A percentile compares a stretch with the other conserved stretches of the same genome.
phyloP scores from a whole-genome alignment of 1,140 invertebrate genomes.

The Sycophila sp. region DNA sequence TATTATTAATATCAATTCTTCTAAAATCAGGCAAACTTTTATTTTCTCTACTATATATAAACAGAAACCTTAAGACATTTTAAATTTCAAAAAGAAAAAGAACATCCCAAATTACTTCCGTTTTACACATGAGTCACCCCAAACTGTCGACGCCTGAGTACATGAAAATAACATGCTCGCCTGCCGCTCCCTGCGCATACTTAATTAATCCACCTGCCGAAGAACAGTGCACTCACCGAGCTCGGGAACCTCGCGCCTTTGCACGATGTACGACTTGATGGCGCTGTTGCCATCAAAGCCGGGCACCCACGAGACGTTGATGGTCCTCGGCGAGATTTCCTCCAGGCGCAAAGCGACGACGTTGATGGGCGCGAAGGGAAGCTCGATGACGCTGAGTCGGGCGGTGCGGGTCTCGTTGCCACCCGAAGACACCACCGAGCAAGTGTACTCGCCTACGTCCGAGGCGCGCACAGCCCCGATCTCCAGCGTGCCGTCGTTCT shows the following conservation, averaged over 20 bases:
- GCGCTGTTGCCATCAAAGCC: slow-evolving; percentile 98
- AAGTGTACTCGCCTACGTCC: slow-evolving; percentile 85
- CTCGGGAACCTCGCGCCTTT: slow-evolving; percentile 88
- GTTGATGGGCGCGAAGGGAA: slow-evolving; percentile 91
- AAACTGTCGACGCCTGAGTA: too few species aligned
- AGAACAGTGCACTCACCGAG: slow-evolving; percentile 80
- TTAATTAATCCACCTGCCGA: too few species aligned
- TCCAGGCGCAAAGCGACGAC: slow-evolving; percentile 78
- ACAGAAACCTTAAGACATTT: too few species aligned
- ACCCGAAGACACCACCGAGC: slow-evolving; percentile 84
- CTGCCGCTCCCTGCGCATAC: too few species aligned
- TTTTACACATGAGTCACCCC: too few species aligned
- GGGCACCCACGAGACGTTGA: slow-evolving; percentile 94
- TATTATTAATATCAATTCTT: too few species aligned
- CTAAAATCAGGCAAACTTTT: too few species aligned
- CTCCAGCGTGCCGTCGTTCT: slow-evolving; percentile 81
- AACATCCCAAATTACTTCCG: too few species aligned
- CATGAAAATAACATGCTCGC: too few species aligned
- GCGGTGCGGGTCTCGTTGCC: slow-evolving; percentile 92
- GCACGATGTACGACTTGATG: slow-evolving; percentile 92
- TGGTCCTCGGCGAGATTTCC: slow-evolving; percentile 68
- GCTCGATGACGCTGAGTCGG: slow-evolving; percentile 87
- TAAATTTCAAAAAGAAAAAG: too few species aligned
- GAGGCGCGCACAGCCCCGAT: slow-evolving; percentile 83
- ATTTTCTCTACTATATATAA: too few species aligned